Evolutionary conservation across 2,888 invertebrate genomes (phyloP).

Genomic region (Linyphia triangularis): DNA sequence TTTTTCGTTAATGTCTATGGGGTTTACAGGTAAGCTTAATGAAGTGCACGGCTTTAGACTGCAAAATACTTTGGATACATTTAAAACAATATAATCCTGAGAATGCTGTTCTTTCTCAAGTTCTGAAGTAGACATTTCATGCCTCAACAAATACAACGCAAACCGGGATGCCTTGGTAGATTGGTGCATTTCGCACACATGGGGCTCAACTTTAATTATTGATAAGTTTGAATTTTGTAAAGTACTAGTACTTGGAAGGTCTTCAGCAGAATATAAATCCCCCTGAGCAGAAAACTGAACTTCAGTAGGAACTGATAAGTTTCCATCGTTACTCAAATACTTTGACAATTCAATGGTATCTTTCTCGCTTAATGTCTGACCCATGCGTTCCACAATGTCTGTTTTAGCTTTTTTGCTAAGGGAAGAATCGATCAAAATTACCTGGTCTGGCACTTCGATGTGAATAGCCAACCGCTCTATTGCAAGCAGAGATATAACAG

Average conservation of each 20-base stretch:
- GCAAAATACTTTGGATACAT: slow-evolving; percentile 70
- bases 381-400: slow-evolving; percentile 58
- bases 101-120: slow-evolving; percentile 56
- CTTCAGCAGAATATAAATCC: neutral
- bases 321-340: slow-evolving; percentile 11
- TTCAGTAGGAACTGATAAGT: too few species aligned
- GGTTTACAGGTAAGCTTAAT: slow-evolving; percentile 16
- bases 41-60: neutral
- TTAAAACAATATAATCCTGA: slow-evolving; percentile 74
- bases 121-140: slow-evolving; percentile 56
- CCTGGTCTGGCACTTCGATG: slow-evolving; percentile 59
- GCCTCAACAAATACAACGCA: slow-evolving; percentile 70
- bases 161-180: slow-evolving; percentile 69
- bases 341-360: slow-evolving; percentile 50
- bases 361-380: slow-evolving; percentile 49
- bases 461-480: slow-evolving; percentile 21
- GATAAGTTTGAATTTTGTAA: neutral
- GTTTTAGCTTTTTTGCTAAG: slow-evolving; percentile 36
- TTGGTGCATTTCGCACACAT: neutral
- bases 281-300: too few species aligned
- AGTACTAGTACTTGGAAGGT: neutral
- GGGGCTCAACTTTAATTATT: neutral
- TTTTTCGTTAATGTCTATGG: neutral
- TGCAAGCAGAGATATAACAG: slow-evolving; percentile 45
- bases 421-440: slow-evolving; percentile 64